A percentile compares a stretch with the other conserved stretches of the same genome.
phyloP scores from a whole-genome alignment of 1,140 invertebrate genomes.

The Apis cerana region DNA sequence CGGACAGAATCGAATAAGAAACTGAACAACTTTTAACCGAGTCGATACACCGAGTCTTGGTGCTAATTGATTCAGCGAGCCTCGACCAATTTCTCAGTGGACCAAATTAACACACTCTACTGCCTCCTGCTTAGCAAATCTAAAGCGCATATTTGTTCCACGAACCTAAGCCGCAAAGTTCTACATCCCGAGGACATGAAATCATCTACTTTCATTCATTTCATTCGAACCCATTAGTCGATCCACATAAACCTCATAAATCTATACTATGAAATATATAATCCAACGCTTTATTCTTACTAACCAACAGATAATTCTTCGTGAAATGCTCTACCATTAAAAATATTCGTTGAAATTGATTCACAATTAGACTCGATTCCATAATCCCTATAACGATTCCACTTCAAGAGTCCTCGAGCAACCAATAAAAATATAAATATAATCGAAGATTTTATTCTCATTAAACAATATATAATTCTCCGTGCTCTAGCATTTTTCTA shows the following conservation, averaged over 20 bases:
- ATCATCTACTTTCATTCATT: not conserved
- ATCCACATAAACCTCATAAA: not conserved
- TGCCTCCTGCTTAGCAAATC: not conserved
- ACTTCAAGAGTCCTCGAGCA: too few relatives aligned
- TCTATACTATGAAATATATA: not conserved
- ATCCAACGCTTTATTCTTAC: too few relatives aligned
- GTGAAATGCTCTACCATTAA: too few relatives aligned
- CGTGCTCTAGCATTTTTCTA: too few relatives aligned
- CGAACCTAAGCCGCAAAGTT: not conserved
- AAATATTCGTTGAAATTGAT: not conserved
- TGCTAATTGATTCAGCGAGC: conserved; percentile 16
- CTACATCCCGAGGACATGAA: not conserved
- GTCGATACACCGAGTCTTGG: not conserved
- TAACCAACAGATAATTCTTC: too few relatives aligned
- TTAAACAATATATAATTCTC: too few relatives aligned
- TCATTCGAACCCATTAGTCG: not conserved
- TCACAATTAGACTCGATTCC: too few relatives aligned
- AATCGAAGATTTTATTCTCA: too few relatives aligned
- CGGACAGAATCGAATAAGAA: not conserved
- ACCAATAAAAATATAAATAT: too few relatives aligned
- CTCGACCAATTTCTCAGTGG: not conserved
- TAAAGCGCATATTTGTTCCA: not conserved
- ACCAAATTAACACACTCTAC: conserved; percentile 26
- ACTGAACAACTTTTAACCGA: not conserved
- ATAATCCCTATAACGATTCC: too few relatives aligned